These are phyloP conservation scores for Scartelaos histophorus DNA, from an alignment of 2,113 vertebrate species.

Conservation along the genomic window DNA sequence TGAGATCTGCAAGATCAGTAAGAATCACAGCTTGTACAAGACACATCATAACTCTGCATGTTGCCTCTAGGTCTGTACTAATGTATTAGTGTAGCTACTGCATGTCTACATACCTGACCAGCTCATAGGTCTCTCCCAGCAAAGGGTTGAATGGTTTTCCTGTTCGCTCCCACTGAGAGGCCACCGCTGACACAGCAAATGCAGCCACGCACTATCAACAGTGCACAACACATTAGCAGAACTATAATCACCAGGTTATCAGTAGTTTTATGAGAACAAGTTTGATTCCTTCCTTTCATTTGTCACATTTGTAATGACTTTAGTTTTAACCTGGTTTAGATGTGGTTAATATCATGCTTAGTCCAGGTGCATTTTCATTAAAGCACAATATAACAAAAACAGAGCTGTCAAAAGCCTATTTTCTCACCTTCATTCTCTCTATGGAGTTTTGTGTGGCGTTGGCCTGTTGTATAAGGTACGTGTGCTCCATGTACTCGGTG, in stretches of 20 bases:
- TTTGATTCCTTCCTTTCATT: neutral
- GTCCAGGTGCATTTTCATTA: neutral
- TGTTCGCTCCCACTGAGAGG: slow-evolving; percentile 97
- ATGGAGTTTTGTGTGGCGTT: slow-evolving; percentile 80
- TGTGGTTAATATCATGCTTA: neutral
- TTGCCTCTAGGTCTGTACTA: neutral
- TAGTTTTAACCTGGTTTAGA: neutral
- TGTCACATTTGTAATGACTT: too few species aligned
- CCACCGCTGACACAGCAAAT: slow-evolving; percentile 95
- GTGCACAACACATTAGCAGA: slow-evolving; percentile 3
- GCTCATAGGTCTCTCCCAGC: slow-evolving; percentile 94
- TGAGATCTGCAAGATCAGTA: neutral
- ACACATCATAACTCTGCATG: neutral
- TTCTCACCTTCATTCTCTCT: slow-evolving; percentile 91
- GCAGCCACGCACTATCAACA: slow-evolving; percentile 88
- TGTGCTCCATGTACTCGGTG: slow-evolving; percentile 98
- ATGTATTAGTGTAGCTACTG: neutral
- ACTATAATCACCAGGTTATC: neutral
- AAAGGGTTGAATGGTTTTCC: slow-evolving; percentile 97
- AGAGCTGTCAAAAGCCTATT: neutral
- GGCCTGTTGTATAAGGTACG: slow-evolving; percentile 93
- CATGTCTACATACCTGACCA: slow-evolving; percentile 83
- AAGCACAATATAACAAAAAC: neutral
- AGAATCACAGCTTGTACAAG: neutral
- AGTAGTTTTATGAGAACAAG: neutral